These are phyloP conservation scores for Drosophila greeni DNA, from an alignment of 2,888 invertebrate species.

Conservation along the genomic window DNA sequence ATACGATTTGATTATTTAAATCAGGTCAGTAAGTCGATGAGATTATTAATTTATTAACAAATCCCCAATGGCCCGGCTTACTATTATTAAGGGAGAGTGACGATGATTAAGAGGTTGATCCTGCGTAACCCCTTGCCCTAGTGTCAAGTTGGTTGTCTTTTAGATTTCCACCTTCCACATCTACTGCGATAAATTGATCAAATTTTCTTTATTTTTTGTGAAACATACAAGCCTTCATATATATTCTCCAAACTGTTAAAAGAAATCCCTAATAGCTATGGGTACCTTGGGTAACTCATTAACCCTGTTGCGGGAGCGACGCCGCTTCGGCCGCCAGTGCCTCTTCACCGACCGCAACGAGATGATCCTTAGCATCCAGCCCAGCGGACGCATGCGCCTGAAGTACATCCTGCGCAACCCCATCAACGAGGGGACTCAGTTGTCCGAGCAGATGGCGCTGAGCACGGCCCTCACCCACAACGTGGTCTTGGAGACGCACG, in stretches of 20 bases:
- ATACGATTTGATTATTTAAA: neutral
- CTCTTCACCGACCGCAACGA: constrained; percentile 84
- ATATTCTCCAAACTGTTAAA: neutral
- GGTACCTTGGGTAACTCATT: constrained; percentile 57
- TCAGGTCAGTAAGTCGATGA: neutral
- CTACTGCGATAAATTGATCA: neutral
- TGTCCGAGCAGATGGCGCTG: constrained; percentile 79
- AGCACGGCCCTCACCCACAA: constrained; percentile 75
- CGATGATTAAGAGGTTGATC: neutral
- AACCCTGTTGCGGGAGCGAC: constrained; percentile 80
- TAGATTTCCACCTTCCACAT: neutral
- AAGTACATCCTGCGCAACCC: constrained; percentile 82
- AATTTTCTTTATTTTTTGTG: neutral
- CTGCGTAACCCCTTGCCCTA: neutral
- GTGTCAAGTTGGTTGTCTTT: neutral
- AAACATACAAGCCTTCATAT: neutral
- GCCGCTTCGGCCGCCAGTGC: constrained; percentile 86
- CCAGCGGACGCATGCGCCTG: constrained; percentile 80
- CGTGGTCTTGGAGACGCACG: constrained; percentile 76
- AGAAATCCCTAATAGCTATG: neutral
- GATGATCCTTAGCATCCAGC: constrained; percentile 82
- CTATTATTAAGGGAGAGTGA: neutral
- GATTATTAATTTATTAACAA: constrained; percentile 4
- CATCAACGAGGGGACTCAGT: constrained; percentile 82
- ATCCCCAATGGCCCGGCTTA: too few relatives aligned